A percentile compares a stretch with the other conserved stretches of the same genome.
These are phyloP conservation scores for Tetramorium bicarinatum DNA, from an alignment of 2,888 invertebrate genomes.

Conservation along the genomic window DNA sequence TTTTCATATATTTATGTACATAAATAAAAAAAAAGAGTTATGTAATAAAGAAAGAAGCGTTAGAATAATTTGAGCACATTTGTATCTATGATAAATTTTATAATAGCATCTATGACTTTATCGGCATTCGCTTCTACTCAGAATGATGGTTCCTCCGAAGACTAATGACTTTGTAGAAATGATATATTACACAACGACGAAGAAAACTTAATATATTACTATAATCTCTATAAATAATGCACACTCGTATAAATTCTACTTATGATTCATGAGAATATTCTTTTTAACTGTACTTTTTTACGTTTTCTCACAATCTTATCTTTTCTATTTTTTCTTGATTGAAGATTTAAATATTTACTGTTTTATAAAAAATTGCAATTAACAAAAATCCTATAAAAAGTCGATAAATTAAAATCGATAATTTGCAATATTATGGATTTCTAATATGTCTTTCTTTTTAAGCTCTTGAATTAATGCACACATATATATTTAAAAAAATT, in stretches of 20 bases:
- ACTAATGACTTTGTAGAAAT: slow-evolving; percentile 30
- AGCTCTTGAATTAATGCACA: not conserved
- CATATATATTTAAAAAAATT: not conserved
- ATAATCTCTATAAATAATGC: slow-evolving; percentile 34
- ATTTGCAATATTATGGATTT: not conserved
- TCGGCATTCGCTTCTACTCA: not conserved
- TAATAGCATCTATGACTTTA: not conserved
- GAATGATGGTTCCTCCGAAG: not conserved
- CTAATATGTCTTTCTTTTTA: not conserved
- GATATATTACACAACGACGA: not conserved
- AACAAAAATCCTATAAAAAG: not conserved
- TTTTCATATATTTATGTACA: slow-evolving; percentile 34
- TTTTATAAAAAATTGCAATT: not conserved
- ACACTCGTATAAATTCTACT: slow-evolving; percentile 5
- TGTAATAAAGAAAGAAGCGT: slow-evolving; percentile 4
- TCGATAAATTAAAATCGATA: not conserved
- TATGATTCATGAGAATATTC: slow-evolving; percentile 13
- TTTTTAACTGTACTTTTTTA: not conserved
- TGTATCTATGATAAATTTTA: slow-evolving; percentile 17
- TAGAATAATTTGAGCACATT: slow-evolving; percentile 33
- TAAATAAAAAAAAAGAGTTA: slow-evolving; percentile 6
- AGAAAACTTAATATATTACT: slow-evolving; percentile 31
- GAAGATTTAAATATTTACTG: not conserved
- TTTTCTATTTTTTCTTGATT: not conserved
- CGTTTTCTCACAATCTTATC: slow-evolving; percentile 9